Evolutionary conservation across 2,888 invertebrate genomes (phyloP).

Genomic region (Drosophila subsilvestris): DNA sequence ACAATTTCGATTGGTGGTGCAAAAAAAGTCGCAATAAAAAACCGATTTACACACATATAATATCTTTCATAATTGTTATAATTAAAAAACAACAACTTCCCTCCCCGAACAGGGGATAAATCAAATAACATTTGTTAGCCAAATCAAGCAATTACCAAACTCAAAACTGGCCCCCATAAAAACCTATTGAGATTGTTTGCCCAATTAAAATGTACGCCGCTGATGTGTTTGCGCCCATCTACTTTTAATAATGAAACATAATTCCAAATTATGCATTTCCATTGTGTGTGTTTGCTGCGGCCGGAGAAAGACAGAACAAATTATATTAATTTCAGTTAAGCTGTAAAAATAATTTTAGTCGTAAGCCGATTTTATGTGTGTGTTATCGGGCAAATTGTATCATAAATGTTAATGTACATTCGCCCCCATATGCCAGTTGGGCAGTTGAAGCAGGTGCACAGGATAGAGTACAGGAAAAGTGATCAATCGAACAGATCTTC

Average conservation of each 20-base stretch:
- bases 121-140: conserved; percentile 14
- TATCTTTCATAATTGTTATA: conserved; percentile 26
- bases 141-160: conserved; percentile 24
- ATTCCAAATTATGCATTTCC: conserved; percentile 27
- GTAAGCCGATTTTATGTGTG: conserved; percentile 29
- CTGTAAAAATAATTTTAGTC: conserved; percentile 46
- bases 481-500: background rate
- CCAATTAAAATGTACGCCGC: conserved; percentile 26
- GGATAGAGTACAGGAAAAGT: background rate
- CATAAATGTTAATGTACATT: conserved; percentile 12
- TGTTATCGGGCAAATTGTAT: conserved; percentile 13
- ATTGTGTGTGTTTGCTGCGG: conserved; percentile 11
- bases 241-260: conserved; percentile 25
- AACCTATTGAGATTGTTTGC: conserved; percentile 11
- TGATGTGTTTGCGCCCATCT: conserved; percentile 2
- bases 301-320: conserved; percentile 11
- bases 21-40: conserved; percentile 22
- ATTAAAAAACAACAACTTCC: conserved; percentile 38
- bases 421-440: background rate
- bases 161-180: conserved; percentile 7
- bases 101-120: background rate
- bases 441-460: background rate
- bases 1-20: conserved; percentile 11
- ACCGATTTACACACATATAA: conserved; percentile 39
- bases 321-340: conserved; percentile 41